Evolutionary conservation across 2,797 vertebrate species (phyloP).

Genomic region (Muraenolepis orangiensis): DNA sequence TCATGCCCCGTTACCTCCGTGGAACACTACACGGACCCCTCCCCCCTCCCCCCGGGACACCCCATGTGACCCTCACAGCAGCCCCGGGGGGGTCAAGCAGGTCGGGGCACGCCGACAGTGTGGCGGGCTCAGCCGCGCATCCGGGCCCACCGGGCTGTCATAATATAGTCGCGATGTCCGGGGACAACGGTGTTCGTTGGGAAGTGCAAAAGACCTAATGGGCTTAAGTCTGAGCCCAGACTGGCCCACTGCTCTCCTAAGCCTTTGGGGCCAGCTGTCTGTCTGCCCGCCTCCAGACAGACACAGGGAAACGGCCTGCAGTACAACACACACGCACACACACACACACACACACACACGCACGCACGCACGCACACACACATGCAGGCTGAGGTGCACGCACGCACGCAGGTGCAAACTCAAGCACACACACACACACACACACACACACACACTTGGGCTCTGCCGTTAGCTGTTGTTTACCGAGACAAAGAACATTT

Average conservation of each 20-base stretch:
- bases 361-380: constrained; percentile 37
- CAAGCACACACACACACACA: no score
- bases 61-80: no score
- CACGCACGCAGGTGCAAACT: no score
- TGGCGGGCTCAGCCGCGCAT: no score
- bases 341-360: constrained; percentile 14
- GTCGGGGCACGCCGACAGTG: no score
- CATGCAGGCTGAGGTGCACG: no score
- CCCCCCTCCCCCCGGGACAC: no score
- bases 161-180: constrained; percentile 60
- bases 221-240: constrained; percentile 69
- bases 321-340: constrained; percentile 25
- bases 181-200: constrained; percentile 42
- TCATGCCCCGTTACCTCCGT: not conserved
- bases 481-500: no score
- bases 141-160: constrained; percentile 30
- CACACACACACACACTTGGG: no score
- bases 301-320: constrained; percentile 42
- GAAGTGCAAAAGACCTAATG: constrained; percentile 64
- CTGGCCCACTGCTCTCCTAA: constrained; percentile 70
- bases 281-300: constrained; percentile 63
- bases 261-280: constrained; percentile 78
- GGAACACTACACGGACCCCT: no score
- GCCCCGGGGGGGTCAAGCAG: no score
- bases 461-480: no score